phyloP scores from a whole-genome alignment of 2,797 vertebrate genomes.

The Gymnoscopelus microlampas region DNA sequence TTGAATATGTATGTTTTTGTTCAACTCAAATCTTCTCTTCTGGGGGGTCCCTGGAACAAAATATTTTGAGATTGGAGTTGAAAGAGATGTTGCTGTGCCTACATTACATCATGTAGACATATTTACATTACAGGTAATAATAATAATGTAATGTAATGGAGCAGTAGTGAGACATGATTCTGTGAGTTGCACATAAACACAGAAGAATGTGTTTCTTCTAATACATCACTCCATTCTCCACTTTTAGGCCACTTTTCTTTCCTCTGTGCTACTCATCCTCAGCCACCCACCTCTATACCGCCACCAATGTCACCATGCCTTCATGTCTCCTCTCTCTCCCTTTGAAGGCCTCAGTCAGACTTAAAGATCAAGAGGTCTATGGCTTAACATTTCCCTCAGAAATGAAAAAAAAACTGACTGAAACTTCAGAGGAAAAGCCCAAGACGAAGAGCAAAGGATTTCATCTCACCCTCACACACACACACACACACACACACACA shows the following conservation, averaged over 20 bases:
- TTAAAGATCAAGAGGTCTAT: constrained; percentile 32
- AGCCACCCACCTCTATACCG: neutral
- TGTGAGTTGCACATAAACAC: too few species aligned
- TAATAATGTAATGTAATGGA: too few species aligned
- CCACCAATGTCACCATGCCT: neutral
- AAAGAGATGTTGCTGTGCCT: too few species aligned
- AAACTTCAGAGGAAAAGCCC: constrained; percentile 35
- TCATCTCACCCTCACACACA: neutral
- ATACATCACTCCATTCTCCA: neutral
- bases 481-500: neutral
- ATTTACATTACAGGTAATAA: too few species aligned
- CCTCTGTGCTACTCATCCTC: neutral
- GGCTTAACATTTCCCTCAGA: constrained; percentile 33
- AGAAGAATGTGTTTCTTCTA: neutral
- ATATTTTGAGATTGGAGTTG: too few species aligned
- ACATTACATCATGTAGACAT: too few species aligned
- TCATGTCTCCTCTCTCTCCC: constrained; percentile 17
- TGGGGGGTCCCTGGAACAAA: too few species aligned
- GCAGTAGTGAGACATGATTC: too few species aligned
- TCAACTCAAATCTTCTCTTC: too few species aligned
- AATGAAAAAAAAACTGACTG: constrained; percentile 23
- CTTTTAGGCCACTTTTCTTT: constrained; percentile 6
- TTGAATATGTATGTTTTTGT: too few species aligned
- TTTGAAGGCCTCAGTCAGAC: constrained; percentile 40
- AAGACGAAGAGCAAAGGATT: neutral